A percentile compares a stretch with the other conserved stretches of the same genome.
phyloP scores from a whole-genome alignment of 2,113 vertebrate genomes.

The Ranitomeya imitator region DNA sequence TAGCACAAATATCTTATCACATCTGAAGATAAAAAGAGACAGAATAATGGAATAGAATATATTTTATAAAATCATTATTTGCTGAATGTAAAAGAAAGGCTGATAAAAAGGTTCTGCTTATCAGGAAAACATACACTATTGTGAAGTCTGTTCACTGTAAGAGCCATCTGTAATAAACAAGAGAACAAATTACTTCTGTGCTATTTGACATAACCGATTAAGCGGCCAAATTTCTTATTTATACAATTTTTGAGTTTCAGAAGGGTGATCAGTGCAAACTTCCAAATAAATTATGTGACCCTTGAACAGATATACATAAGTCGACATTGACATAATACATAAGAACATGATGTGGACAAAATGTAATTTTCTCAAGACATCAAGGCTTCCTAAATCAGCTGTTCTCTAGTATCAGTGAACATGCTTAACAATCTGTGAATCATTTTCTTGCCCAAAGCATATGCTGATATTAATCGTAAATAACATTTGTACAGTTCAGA shows the following conservation, averaged over 20 bases:
- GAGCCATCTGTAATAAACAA: constrained; percentile 20
- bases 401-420: constrained; percentile 46
- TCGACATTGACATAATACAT: constrained; percentile 36
- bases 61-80: neutral
- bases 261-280: constrained; percentile 14
- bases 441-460: constrained; percentile 41
- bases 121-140: neutral
- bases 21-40: neutral
- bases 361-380: constrained; percentile 47
- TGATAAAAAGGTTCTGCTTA: neutral
- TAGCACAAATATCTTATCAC: neutral
- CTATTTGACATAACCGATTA: constrained; percentile 13
- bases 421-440: constrained; percentile 55
- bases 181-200: neutral
- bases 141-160: neutral
- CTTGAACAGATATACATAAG: constrained; percentile 36
- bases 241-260: neutral
- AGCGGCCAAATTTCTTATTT: neutral
- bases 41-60: neutral
- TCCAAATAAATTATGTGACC: constrained; percentile 39
- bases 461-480: constrained; percentile 53
- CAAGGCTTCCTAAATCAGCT: constrained; percentile 45
- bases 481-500: constrained; percentile 48
- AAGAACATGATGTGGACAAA: constrained; percentile 37
- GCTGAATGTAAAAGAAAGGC: neutral